Percentiles rank a stretch among this genome's conserved stretches.
Conservation (phyloP, 2,888 invertebrate species). For the Brachylomia viminalis region DNA sequence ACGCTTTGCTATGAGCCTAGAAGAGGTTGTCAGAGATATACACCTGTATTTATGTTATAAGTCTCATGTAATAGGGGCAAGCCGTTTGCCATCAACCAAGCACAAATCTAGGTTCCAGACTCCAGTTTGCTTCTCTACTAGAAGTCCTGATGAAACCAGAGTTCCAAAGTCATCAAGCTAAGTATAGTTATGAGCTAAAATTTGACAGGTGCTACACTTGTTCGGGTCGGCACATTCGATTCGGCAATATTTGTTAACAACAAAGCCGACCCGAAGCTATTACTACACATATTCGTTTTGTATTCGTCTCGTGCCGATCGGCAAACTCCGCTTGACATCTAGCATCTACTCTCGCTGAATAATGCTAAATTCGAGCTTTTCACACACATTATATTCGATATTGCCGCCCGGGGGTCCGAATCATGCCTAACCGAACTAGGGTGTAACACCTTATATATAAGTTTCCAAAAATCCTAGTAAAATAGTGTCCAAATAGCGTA, state of each 20-base stretch:
- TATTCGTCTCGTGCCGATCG: background rate
- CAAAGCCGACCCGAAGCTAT: background rate
- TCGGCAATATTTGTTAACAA: background rate
- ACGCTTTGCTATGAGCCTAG: background rate
- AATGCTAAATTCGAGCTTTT: background rate
- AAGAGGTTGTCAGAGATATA: background rate
- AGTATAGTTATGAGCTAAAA: slow-evolving; percentile 1
- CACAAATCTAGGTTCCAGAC: background rate
- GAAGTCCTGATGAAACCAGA: background rate
- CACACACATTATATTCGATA: background rate
- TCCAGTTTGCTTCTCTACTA: background rate
- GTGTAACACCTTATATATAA: background rate
- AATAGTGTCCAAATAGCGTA: too few species aligned
- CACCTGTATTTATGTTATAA: background rate
- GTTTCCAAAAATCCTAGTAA: slow-evolving; percentile 18
- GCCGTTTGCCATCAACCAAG: background rate
- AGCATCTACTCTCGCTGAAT: background rate
- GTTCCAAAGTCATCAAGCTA: background rate
- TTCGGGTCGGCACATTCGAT: background rate
- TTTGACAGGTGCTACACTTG: background rate
- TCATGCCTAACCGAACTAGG: background rate
- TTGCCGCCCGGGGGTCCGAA: too few species aligned
- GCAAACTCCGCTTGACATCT: background rate
- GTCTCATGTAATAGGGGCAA: background rate
- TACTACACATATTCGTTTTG: background rate